Evolutionary conservation across 2,113 vertebrate species (phyloP), one percentile per base, ranked within the genome.

Genomic region (Heteronetta atricapilla): DNA sequence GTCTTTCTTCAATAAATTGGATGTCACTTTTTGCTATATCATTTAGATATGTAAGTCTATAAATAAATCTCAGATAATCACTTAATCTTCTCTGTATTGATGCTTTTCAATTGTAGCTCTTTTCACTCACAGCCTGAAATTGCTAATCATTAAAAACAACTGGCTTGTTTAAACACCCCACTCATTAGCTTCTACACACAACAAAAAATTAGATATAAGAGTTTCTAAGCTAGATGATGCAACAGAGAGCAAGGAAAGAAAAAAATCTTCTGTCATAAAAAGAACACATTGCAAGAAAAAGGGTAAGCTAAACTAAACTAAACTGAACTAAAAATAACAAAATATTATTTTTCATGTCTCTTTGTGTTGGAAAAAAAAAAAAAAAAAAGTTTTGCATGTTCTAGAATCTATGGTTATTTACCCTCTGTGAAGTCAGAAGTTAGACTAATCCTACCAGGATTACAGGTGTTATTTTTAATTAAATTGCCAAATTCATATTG

Each of bases 191-290:
- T 79, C 80, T 46, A 69, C 36, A 33, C 2, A 44, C 42, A 59
- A 58, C 8, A 62, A 80, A 72, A 75, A 72, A n/a, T 13, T 33
- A 77, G 9, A 58, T 56, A 17, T 13, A 74, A 62, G 46, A 31
- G 34, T 44, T 94, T 82, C 26, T 77, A 46, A 87, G n/a, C 2
- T 52, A 53, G 31, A 38, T 33, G 66, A 56, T 56, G 22, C 25
- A 69, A 62, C 5, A 66, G 20, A 18, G 0, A 72, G 8, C 5
- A 80, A 58, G n/a, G 33, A 25, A 59, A 81, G 44, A 66, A 83
- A 48, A 0, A 4, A 10, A 1, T 64, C 10, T 22, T 42, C 19
- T 10, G 11, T 0, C n/a, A 1, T 31, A 14, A 6, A 91, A 52
- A 21, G 31, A 58, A 67, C 31, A 34, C 3, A 34, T 13, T 62